Evolutionary conservation across 2,888 invertebrate species (phyloP).

Genomic region (Acronicta aceris): DNA sequence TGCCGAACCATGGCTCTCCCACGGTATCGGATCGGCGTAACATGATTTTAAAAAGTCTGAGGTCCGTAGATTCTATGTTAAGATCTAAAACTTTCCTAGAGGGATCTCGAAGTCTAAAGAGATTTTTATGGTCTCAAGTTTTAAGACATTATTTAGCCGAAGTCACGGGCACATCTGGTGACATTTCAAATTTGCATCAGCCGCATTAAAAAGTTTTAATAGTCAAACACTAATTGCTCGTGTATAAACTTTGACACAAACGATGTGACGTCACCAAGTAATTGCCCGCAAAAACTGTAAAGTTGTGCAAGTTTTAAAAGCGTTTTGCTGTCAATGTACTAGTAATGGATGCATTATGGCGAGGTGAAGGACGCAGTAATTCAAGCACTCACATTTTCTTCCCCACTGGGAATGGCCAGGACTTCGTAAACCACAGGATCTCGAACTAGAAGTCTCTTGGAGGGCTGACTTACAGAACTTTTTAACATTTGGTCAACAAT

Average conservation of each 20-base stretch:
- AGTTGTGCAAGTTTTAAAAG: slow-evolving; percentile 25
- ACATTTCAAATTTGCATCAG: slow-evolving; percentile 4
- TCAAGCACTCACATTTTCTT: slow-evolving; percentile 7
- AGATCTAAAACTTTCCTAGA: no score
- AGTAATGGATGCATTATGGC: slow-evolving; percentile 25
- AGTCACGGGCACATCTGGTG: background rate
- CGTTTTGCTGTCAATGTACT: slow-evolving; percentile 23
- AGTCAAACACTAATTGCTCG: background rate
- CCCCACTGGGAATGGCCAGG: background rate
- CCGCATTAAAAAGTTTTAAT: slow-evolving; percentile 5
- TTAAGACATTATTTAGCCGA: no score
- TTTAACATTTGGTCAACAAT: no score
- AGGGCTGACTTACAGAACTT: no score
- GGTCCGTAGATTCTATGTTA: no score
- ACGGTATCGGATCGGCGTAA: no score
- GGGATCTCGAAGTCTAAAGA: background rate
- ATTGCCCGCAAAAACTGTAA: slow-evolving; percentile 14
- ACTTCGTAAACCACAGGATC: background rate
- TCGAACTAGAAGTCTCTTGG: background rate
- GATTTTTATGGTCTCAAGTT: background rate
- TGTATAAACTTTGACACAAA: slow-evolving; percentile 1
- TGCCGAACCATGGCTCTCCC: no score
- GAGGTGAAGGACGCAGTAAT: background rate
- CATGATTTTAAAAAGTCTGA: no score
- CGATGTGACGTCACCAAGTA: slow-evolving; percentile 10